Evolutionary conservation across 2,113 vertebrate genomes (phyloP).

Genomic region (Anseranas semipalmata): DNA sequence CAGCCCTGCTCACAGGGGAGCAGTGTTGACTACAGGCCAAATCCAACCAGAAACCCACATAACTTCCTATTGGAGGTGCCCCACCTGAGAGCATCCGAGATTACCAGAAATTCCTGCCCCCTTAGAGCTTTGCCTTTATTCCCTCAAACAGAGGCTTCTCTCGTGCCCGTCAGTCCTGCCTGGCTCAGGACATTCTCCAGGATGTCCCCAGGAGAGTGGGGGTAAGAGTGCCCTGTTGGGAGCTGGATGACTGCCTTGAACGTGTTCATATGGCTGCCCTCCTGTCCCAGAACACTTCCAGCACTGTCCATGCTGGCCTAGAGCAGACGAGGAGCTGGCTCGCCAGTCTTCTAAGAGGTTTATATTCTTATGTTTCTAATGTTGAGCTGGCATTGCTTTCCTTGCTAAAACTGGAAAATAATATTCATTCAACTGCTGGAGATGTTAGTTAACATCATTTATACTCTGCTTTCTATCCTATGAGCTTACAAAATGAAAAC

Average conservation of each 20-base stretch:
- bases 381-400: too few species aligned
- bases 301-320: background rate
- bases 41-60: rapidly evolving
- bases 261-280: rapidly evolving
- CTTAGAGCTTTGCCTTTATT: background rate
- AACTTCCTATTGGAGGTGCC: background rate
- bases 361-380: too few species aligned
- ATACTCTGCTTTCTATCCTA: too few species aligned
- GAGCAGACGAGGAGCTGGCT: too few species aligned
- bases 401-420: too few species aligned
- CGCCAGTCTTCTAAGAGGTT: too few species aligned
- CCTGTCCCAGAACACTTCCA: rapidly evolving
- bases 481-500: too few species aligned
- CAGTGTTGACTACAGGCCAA: background rate
- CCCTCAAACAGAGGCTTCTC: background rate
- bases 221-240: too few species aligned
- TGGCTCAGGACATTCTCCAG: background rate
- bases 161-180: rapidly evolving
- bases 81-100: background rate
- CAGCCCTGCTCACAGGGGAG: rapidly evolving
- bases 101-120: background rate
- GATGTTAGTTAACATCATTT: too few species aligned
- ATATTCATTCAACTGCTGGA: too few species aligned
- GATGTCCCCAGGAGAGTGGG: too few species aligned
- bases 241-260: background rate